phyloP scores from a whole-genome alignment of 2,888 invertebrate species.

The Thereva nobilitata region DNA sequence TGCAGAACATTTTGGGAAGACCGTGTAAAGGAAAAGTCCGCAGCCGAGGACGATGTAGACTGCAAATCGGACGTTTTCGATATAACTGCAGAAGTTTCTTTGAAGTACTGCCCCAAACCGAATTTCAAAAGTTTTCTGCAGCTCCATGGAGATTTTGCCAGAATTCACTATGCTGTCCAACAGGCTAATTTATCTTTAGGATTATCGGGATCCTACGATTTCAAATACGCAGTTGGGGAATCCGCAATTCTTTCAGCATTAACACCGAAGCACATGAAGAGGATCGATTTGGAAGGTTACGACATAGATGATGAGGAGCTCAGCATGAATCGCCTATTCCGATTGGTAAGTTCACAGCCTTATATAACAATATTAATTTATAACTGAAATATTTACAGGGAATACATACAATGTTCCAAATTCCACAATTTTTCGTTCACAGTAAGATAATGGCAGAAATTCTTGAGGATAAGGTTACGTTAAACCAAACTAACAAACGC shows the following conservation, averaged over 20 bases:
- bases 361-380: too few species aligned
- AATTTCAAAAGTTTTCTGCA: slow-evolving; percentile 58
- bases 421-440: too few species aligned
- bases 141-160: slow-evolving; percentile 54
- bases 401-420: too few species aligned
- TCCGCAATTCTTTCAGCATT: slow-evolving; percentile 62
- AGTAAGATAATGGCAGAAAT: too few species aligned
- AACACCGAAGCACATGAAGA: slow-evolving; percentile 70
- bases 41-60: slow-evolving; percentile 50
- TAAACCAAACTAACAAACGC: too few species aligned
- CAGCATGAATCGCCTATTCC: slow-evolving; percentile 62
- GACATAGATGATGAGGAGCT: slow-evolving; percentile 65
- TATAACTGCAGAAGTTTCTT: slow-evolving; percentile 53
- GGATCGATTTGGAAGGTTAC: slow-evolving; percentile 66
- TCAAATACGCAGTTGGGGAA: slow-evolving; percentile 52
- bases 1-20: too few species aligned
- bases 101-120: slow-evolving; percentile 53
- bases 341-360: slow-evolving; percentile 48
- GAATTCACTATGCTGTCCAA: slow-evolving; percentile 53
- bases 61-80: slow-evolving; percentile 53
- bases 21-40: slow-evolving; percentile 26
- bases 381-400: too few species aligned
- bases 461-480: too few species aligned
- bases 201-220: slow-evolving; percentile 55
- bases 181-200: slow-evolving; percentile 51